Percentiles rank a stretch among this genome's conserved stretches.
Conservation (phyloP, 2,113 vertebrate species). For the Onychorhynchus coronatus region DNA sequence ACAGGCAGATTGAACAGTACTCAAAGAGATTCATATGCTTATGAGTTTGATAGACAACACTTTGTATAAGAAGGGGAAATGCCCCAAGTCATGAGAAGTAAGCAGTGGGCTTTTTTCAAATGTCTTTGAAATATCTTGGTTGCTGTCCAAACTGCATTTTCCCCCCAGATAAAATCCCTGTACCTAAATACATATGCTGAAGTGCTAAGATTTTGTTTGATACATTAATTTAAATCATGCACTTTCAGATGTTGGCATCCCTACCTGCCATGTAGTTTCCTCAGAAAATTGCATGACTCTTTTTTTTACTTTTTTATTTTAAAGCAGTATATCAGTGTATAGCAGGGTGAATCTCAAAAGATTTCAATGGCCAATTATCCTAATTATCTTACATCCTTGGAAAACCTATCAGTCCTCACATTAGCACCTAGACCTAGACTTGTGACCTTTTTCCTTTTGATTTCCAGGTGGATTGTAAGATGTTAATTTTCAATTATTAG, state of each 20-base stretch:
- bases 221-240: neutral
- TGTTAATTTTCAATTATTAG: neutral
- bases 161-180: neutral
- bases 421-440: neutral
- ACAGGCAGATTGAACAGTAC: slow-evolving; percentile 59
- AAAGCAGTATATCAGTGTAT: neutral
- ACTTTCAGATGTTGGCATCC: neutral
- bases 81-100: neutral
- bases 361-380: neutral
- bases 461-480: neutral
- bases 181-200: neutral
- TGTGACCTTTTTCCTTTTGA: neutral
- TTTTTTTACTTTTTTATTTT: neutral
- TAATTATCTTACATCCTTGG: neutral
- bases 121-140: neutral
- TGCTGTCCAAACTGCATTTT: neutral
- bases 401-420: neutral
- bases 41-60: slow-evolving; percentile 30
- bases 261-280: neutral
- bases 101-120: neutral
- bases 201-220: neutral
- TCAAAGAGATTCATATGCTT: slow-evolving; percentile 68
- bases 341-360: neutral
- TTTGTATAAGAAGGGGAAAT: neutral
- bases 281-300: neutral